A percentile compares a stretch with the other conserved stretches of the same genome.
phyloP scores from a whole-genome alignment of 2,797 vertebrate species.

The Brotula barbata region DNA sequence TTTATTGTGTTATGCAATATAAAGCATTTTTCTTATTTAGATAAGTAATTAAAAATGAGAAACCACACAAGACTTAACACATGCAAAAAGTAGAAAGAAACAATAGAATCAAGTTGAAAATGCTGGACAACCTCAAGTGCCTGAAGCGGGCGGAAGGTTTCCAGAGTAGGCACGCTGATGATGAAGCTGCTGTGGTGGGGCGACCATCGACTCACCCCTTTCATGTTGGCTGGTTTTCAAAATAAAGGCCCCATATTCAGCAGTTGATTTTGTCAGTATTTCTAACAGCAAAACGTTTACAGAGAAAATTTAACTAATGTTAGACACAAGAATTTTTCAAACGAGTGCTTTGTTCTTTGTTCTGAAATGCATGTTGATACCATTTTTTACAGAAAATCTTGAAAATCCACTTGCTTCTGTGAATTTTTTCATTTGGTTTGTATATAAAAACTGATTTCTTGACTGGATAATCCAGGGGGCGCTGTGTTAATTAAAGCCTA shows the following conservation, averaged over 20 bases:
- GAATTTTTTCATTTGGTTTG: conserved; percentile 67
- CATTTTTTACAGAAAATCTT: conserved; percentile 64
- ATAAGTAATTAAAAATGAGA: conserved; percentile 69
- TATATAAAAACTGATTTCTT: conserved; percentile 59
- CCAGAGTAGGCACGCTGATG: conserved; percentile 73
- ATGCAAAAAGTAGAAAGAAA: conserved; percentile 44
- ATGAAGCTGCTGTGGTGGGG: conserved; percentile 46
- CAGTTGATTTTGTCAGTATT: conserved; percentile 74
- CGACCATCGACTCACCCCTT: conserved; percentile 40
- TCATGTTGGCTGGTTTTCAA: conserved; percentile 61
- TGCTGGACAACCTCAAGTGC: conserved; percentile 84
- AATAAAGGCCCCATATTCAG: conserved; percentile 55
- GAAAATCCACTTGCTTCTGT: conserved; percentile 65
- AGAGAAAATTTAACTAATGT: conserved; percentile 64
- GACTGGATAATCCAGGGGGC: conserved; percentile 44
- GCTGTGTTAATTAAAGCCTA: conserved; percentile 51
- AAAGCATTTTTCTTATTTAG: conserved; percentile 81
- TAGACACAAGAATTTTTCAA: conserved; percentile 50
- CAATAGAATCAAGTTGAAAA: conserved; percentile 40
- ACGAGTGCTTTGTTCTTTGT: conserved; percentile 59
- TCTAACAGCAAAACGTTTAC: conserved; percentile 67
- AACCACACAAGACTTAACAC: conserved; percentile 64
- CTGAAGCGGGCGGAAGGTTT: conserved; percentile 76
- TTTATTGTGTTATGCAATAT: conserved; percentile 85
- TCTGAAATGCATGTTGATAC: conserved; percentile 69